A percentile compares a stretch with the other conserved stretches of the same genome.
These are phyloP conservation scores for Catostomus latipinnis DNA, from an alignment of 2,797 vertebrate genomes.

Conservation along the genomic window DNA sequence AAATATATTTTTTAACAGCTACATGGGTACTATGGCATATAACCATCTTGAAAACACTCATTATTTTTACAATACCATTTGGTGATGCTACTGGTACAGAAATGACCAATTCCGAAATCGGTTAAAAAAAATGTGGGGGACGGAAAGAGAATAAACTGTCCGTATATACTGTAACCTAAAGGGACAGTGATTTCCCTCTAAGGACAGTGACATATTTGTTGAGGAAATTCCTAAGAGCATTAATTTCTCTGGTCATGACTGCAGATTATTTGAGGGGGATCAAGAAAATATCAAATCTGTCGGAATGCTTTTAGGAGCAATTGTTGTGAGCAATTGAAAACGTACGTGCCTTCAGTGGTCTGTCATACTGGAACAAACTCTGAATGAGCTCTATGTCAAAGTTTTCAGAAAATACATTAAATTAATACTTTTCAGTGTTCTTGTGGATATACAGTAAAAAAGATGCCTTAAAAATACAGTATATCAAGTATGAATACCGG, in stretches of 20 bases:
- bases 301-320: not conserved
- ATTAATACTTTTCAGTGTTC: no score
- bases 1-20: no score
- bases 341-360: not conserved
- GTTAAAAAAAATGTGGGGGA: not conserved
- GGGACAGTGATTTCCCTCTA: conserved; percentile 3
- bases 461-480: not conserved
- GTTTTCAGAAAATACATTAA: no score
- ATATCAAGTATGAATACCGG: not conserved
- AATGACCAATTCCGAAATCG: not conserved
- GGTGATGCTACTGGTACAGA: no score
- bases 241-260: conserved; percentile 5
- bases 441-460: not conserved
- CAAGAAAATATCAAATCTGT: not conserved
- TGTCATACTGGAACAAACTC: not conserved
- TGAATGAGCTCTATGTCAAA: not conserved
- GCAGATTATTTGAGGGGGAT: conserved; percentile 21
- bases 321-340: no score
- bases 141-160: not conserved
- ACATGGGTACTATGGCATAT: no score
- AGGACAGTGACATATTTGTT: conserved; percentile 7
- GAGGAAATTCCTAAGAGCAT: conserved; percentile 4
- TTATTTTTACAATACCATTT: no score
- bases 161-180: not conserved
- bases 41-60: no score